A percentile compares a stretch with the other conserved stretches of the same genome.
These are phyloP conservation scores for Drosophila willistoni DNA, from an alignment of 1,140 invertebrate species.

Conservation along the genomic window DNA sequence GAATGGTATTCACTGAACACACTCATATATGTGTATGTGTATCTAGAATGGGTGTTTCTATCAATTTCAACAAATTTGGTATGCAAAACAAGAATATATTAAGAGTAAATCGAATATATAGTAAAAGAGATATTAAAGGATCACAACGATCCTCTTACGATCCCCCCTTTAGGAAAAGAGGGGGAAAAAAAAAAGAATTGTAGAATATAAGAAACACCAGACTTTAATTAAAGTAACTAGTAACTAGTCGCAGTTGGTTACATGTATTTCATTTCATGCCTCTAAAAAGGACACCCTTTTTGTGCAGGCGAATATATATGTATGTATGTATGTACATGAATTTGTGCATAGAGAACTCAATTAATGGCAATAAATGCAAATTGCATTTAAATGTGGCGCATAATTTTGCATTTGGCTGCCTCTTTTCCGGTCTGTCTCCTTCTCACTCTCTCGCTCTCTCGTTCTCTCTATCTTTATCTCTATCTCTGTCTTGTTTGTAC, in stretches of 20 bases:
- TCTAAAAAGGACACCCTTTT: not conserved
- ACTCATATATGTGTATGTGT: constrained; percentile 1
- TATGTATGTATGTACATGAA: not conserved
- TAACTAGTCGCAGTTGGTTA: no score
- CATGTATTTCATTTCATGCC: not conserved
- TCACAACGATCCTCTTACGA: no score
- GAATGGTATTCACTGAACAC: constrained; percentile 26
- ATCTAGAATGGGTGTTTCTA: no score
- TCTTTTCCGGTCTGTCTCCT: constrained; percentile 13
- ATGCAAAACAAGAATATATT: no score
- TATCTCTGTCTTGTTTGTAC: not conserved
- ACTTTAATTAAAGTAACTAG: no score
- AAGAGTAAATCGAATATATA: no score
- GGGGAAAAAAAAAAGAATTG: no score
- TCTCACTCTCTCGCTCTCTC: not conserved
- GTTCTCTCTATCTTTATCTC: not conserved
- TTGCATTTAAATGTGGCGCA: constrained; percentile 63
- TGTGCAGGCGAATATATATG: not conserved
- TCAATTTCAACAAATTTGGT: no score
- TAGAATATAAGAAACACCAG: no score
- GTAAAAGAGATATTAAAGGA: no score
- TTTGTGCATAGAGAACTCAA: constrained; percentile 50
- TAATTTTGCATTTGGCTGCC: constrained; percentile 61
- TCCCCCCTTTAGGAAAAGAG: no score
- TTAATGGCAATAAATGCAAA: constrained; percentile 71